Percentiles rank a stretch among this genome's conserved stretches.
phyloP scores from a whole-genome alignment of 2,888 invertebrate genomes.

The Chromoteleia sp. region DNA sequence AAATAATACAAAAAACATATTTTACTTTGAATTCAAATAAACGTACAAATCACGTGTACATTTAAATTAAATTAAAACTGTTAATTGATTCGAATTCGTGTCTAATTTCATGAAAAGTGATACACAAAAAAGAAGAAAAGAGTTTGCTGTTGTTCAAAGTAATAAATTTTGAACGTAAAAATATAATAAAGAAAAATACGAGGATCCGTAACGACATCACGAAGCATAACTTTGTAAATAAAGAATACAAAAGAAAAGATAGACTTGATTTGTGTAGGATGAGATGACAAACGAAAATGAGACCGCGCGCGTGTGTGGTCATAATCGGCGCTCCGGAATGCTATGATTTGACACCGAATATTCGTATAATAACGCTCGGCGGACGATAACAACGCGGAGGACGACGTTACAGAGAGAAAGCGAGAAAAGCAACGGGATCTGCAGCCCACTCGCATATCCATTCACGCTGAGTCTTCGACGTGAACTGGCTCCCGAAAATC shows the following conservation, averaged over 20 bases:
- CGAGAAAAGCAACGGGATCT: conserved; percentile 70
- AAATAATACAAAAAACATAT: no score
- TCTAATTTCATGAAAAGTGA: no score
- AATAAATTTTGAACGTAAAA: no score
- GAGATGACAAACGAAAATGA: conserved; percentile 14
- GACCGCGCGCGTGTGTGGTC: conserved; percentile 46
- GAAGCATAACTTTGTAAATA: no score
- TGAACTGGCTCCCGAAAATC: conserved; percentile 65
- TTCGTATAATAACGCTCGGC: conserved; percentile 57
- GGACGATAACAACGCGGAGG: conserved; percentile 58
- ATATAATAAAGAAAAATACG: no score
- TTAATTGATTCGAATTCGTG: no score
- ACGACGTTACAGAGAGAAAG: conserved; percentile 61
- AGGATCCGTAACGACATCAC: no score
- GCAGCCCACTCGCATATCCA: conserved; percentile 69
- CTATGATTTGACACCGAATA: conserved; percentile 48
- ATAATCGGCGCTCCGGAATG: conserved; percentile 57
- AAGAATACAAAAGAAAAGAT: background rate
- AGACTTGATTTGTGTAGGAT: background rate
- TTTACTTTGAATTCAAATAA: no score
- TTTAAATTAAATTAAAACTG: no score
- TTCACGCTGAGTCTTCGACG: conserved; percentile 65
- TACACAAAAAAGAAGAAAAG: no score
- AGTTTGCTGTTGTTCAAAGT: no score
- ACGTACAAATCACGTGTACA: no score